phyloP scores from a whole-genome alignment of 2,113 vertebrate genomes.

The Eudorcas thomsonii region DNA sequence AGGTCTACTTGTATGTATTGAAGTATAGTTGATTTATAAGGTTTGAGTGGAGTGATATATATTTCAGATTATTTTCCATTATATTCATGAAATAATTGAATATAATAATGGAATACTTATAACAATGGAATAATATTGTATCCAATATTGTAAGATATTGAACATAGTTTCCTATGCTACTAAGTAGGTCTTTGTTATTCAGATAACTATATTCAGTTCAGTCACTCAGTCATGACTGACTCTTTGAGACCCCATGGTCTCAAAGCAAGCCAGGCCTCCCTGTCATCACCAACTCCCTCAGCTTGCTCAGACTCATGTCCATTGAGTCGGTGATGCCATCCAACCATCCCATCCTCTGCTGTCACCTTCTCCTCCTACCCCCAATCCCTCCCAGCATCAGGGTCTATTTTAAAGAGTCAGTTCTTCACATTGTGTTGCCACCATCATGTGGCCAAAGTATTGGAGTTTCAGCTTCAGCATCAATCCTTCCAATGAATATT shows the following conservation, averaged over 20 bases:
- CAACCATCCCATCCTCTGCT: not conserved
- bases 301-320: not conserved
- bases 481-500: not conserved
- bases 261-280: not conserved
- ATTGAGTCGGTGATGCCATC: rapidly evolving
- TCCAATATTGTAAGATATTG: not conserved
- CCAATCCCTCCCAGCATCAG: not conserved
- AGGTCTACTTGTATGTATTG: not conserved
- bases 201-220: not conserved
- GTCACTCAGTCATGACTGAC: not conserved
- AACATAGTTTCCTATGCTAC: not conserved
- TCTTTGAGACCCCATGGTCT: not conserved
- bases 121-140: not conserved
- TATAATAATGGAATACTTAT: not conserved
- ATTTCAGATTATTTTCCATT: not conserved
- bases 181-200: not conserved
- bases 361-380: not conserved
- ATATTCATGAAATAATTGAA: not conserved
- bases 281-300: not conserved
- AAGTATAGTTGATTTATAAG: not conserved
- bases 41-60: not conserved
- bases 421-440: not conserved
- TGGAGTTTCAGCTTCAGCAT: not conserved
- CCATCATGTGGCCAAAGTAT: not conserved
- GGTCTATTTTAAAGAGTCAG: not conserved